These are phyloP conservation scores for Cryptus armator DNA, from an alignment of 2,888 invertebrate species.

Conservation along the genomic window DNA sequence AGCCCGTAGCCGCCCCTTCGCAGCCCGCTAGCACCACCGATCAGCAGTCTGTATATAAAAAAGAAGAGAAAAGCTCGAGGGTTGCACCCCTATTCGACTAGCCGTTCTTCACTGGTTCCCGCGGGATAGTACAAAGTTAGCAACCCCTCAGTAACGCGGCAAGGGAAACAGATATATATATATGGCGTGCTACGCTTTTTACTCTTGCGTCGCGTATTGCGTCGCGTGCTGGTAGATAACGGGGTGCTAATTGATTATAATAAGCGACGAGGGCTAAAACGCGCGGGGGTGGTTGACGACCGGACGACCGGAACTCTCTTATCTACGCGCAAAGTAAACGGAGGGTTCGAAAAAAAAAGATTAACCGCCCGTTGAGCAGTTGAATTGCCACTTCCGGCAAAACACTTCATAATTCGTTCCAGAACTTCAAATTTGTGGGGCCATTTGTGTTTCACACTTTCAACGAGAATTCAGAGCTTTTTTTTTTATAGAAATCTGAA, in stretches of 20 bases:
- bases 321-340: not conserved
- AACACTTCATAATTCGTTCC: not conserved
- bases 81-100: constrained; percentile 73
- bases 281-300: constrained; percentile 67
- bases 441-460: not conserved
- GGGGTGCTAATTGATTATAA: constrained; percentile 84
- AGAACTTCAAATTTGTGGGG: not conserved
- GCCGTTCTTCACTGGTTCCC: constrained; percentile 63
- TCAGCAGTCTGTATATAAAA: constrained; percentile 44
- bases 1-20: constrained; percentile 69
- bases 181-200: constrained; percentile 18
- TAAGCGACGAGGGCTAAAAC: constrained; percentile 77
- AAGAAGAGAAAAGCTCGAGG: constrained; percentile 65
- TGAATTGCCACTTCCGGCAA: constrained; percentile 40
- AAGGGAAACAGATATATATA: constrained; percentile 19
- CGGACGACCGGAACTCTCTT: constrained; percentile 48
- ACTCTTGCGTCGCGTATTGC: constrained; percentile 57
- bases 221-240: constrained; percentile 82
- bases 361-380: constrained; percentile 39
- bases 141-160: constrained; percentile 73
- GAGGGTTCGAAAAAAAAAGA: constrained; percentile 16
- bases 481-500: not conserved
- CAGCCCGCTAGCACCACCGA: constrained; percentile 46
- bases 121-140: constrained; percentile 56
- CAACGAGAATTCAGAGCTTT: not conserved